Evolutionary conservation across 2,113 vertebrate genomes (phyloP).

Genomic region (Osmerus mordax): DNA sequence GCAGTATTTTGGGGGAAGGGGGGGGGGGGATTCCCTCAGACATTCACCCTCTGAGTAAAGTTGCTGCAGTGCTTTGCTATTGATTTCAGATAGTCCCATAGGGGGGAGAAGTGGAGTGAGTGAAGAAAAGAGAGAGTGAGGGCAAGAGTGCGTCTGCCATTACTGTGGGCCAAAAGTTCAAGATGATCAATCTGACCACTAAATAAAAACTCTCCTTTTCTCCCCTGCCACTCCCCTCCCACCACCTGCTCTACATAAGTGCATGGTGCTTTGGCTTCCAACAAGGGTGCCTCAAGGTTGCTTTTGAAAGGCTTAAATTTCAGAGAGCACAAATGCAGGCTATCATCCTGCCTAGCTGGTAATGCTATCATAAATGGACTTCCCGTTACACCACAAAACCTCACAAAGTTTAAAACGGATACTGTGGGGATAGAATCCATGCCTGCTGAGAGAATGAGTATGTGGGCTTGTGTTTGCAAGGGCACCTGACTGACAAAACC

Average conservation of each 20-base stretch:
- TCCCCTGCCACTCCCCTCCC: conserved; percentile 8
- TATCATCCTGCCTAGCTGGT: not conserved
- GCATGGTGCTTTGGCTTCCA: not conserved
- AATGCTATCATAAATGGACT: not conserved
- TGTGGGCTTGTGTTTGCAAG: not conserved
- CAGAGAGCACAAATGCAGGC: not conserved
- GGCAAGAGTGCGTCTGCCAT: conserved; percentile 29
- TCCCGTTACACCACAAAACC: not conserved
- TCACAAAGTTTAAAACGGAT: too few relatives aligned
- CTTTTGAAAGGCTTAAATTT: not conserved
- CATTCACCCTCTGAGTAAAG: not conserved
- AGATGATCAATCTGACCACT: conserved; percentile 32
- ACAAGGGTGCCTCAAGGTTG: conserved; percentile 16
- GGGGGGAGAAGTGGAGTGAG: not conserved
- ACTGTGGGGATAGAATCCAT: too few relatives aligned
- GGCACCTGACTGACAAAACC: too few relatives aligned
- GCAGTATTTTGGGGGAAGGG: too few relatives aligned
- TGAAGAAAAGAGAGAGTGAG: conserved; percentile 17
- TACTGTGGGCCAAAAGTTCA: conserved; percentile 42
- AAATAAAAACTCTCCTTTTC: conserved; percentile 31
- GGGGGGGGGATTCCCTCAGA: too few relatives aligned
- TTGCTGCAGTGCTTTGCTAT: conserved; percentile 11
- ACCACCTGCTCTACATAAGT: conserved; percentile 8
- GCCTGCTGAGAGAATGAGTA: not conserved
- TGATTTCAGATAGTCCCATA: conserved; percentile 32